Evolutionary conservation across 2,113 vertebrate genomes (phyloP).

Genomic region (Takifugu flavidus): DNA sequence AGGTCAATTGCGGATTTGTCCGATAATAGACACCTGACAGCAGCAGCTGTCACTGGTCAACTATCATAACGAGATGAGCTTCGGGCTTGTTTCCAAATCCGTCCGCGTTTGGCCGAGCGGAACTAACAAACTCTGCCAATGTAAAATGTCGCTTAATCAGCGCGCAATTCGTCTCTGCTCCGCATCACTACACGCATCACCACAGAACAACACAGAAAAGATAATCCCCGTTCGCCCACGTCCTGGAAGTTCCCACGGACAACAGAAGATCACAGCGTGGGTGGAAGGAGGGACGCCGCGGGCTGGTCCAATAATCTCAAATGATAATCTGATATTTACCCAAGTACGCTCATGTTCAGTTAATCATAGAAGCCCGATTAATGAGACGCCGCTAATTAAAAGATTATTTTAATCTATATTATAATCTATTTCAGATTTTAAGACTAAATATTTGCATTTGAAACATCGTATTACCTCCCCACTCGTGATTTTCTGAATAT

Average conservation of each 20-base stretch:
- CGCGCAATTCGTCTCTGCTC: conserved; percentile 37
- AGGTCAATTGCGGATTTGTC: not conserved
- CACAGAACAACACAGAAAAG: conserved; percentile 6
- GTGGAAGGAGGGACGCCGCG: conserved; percentile 25
- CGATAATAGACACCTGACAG: conserved; percentile 20
- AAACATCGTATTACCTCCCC: not conserved
- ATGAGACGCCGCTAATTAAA: too few species aligned
- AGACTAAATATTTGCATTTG: too few species aligned
- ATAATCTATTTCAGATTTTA: too few species aligned
- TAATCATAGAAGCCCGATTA: too few species aligned
- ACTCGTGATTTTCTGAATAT: conserved; percentile 13
- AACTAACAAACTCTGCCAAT: conserved; percentile 29
- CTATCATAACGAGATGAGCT: conserved; percentile 28
- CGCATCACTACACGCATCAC: conserved; percentile 38
- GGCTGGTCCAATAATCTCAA: conserved; percentile 17
- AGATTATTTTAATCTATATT: too few species aligned
- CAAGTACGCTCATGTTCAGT: too few species aligned
- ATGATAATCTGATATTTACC: conserved; percentile 21
- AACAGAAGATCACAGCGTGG: conserved; percentile 8
- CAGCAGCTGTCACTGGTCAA: conserved; percentile 13
- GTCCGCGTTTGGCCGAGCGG: conserved; percentile 37
- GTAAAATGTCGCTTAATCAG: conserved; percentile 49
- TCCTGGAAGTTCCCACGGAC: conserved; percentile 33
- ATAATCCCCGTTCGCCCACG: conserved; percentile 39
- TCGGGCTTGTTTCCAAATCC: not conserved